These are phyloP conservation scores for Artibeus lituratus DNA, from an alignment of 2,797 vertebrate genomes.

Conservation along the genomic window DNA sequence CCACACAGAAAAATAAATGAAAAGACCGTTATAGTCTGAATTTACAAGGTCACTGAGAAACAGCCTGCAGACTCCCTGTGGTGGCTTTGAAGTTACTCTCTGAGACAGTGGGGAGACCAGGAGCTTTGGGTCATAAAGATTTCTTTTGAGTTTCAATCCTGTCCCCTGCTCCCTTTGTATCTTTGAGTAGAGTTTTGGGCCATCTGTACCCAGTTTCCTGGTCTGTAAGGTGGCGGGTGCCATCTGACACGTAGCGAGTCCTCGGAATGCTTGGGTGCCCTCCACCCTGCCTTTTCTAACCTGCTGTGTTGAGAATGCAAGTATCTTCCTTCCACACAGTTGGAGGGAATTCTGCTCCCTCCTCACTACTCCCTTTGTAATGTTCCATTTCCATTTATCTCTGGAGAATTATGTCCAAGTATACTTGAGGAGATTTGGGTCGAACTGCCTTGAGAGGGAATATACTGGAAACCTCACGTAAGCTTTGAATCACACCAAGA, in stretches of 20 bases:
- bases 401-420: conserved; percentile 51
- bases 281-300: not conserved
- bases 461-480: conserved; percentile 55
- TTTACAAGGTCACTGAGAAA: not conserved
- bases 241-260: not conserved
- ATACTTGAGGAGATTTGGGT: conserved; percentile 58
- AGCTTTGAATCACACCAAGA: conserved; percentile 64
- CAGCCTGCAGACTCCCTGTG: not conserved
- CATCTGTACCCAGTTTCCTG: not conserved
- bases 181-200: not conserved
- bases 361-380: not conserved
- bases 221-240: not conserved
- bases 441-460: conserved; percentile 58
- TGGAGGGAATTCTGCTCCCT: not conserved
- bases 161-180: not conserved
- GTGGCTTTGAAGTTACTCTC: not conserved
- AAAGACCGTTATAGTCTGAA: not conserved
- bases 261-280: not conserved
- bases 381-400: not conserved
- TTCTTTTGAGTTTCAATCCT: not conserved
- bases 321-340: not conserved
- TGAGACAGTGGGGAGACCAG: not conserved
- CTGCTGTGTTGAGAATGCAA: not conserved
- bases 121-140: not conserved
- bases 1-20: not conserved